These are phyloP conservation scores for Physella acuta DNA, from an alignment of 1,140 invertebrate genomes.

Conservation along the genomic window DNA sequence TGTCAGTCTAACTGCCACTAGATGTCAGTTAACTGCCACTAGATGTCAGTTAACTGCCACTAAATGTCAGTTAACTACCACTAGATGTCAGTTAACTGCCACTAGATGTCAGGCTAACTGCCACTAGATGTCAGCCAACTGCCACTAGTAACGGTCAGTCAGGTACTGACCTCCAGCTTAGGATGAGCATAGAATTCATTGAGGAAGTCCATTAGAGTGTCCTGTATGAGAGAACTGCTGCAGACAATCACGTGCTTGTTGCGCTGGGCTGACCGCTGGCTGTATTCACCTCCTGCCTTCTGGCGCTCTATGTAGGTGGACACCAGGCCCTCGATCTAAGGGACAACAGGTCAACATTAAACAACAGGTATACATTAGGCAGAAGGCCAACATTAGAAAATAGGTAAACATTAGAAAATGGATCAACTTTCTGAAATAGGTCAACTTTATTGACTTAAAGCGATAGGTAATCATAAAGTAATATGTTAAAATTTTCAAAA, in stretches of 20 bases:
- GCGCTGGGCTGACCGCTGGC: constrained; percentile 80
- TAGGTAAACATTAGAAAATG: no score
- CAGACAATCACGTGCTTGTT: constrained; percentile 98
- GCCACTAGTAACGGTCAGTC: no score
- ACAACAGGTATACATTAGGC: not conserved
- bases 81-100: no score
- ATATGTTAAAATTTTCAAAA: not conserved
- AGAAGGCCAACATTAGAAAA: not conserved
- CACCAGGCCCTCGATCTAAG: constrained; percentile 88
- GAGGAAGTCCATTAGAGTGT: constrained; percentile 97
- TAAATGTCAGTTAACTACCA: no score
- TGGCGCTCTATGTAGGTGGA: constrained; percentile 81
- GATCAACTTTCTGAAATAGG: not conserved
- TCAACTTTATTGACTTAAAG: no score
- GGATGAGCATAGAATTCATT: constrained; percentile 99
- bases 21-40: no score
- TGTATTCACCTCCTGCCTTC: constrained; percentile 86
- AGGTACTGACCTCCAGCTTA: constrained; percentile 81
- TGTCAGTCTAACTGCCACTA: no score
- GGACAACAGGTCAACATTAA: not conserved
- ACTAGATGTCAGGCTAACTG: no score
- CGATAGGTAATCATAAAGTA: not conserved
- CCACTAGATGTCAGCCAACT: no score
- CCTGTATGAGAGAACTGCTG: constrained; percentile 88
- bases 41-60: no score